Evolutionary conservation across 1,140 invertebrate genomes (phyloP), one percentile per base, ranked within the genome.

Genomic region (Liolophura sinensis): DNA sequence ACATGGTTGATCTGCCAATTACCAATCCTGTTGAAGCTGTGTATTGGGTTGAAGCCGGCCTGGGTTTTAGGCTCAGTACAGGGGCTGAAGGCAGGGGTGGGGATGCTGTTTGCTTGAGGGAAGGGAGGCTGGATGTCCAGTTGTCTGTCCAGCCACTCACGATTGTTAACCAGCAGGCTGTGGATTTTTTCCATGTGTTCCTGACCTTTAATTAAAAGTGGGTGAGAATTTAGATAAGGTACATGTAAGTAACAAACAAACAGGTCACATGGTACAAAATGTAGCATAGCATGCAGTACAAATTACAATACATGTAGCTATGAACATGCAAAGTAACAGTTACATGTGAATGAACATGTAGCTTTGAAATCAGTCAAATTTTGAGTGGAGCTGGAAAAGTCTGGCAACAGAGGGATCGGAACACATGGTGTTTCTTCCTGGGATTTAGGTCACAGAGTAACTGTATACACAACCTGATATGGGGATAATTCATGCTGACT

Each of bases 1-100:
- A 82, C 80, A 73, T 79, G 77, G 69, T 78, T 75, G 67, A 82
- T 76, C 60, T 65, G 63, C 49, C 62, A 65, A 4, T 71, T 62
- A 52, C 80, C 80, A 66, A 82, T 79, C 59, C 64, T 62, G 50
- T 75, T 69, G 64, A 74, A 74, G 54, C 76, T 73, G 22, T 59
- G 57, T 1, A 74, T 52, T 0, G 80, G 79, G 60, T 80, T 73
- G 68, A 78, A 81, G 31, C 64, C 18, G 12, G 60, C 40, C 50
- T 49, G 46, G 57, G 51, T 31, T 62, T 56, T 25, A 60, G 64
- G 51, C 24, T 59, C 50, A 27, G 72, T 66, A 46, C 74, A 65
- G 25, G 77, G 52, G n/a, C 61, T 71, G 60, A 78, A 78, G 18
- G 59, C 20, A n/a, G 54, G 56, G 25, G 54, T 48, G 31, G 56